Evolutionary conservation across 2,797 vertebrate species (phyloP).

Genomic region (Champsocephalus gunnari): DNA sequence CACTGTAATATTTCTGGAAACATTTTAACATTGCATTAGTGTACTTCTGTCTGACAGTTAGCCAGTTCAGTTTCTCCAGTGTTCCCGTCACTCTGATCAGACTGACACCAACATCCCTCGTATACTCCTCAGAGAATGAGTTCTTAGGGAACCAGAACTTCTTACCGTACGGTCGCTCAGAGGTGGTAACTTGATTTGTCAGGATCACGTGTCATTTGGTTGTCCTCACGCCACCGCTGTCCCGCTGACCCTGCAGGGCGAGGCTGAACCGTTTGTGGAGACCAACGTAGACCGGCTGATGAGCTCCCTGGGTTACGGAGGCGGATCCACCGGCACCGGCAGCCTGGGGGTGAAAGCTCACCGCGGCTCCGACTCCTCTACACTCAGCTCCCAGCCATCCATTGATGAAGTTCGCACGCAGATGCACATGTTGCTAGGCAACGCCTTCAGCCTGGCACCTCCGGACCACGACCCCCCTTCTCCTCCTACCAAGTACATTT

Average conservation of each 20-base stretch:
- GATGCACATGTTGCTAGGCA: conserved; percentile 98
- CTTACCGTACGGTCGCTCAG: neutral
- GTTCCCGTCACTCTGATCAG: neutral
- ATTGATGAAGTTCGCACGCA: conserved; percentile 97
- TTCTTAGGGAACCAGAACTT: neutral
- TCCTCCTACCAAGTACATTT: conserved; percentile 80
- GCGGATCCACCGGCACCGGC: conserved; percentile 77
- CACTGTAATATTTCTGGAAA: too few relatives aligned
- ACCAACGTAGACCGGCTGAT: conserved; percentile 93
- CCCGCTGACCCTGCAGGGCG: conserved; percentile 84
- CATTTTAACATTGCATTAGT: too few relatives aligned
- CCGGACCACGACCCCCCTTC: conserved; percentile 87
- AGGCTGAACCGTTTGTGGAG: conserved; percentile 95
- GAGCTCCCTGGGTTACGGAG: conserved; percentile 87
- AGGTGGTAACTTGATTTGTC: neutral
- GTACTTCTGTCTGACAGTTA: too few relatives aligned
- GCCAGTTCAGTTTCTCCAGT: too few relatives aligned
- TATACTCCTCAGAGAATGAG: neutral
- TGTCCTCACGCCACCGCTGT: neutral
- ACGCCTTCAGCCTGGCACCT: conserved; percentile 94
- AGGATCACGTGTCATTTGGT: neutral
- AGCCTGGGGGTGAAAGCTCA: conserved; percentile 92
- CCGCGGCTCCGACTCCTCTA: conserved; percentile 93
- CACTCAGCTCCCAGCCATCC: conserved; percentile 97
- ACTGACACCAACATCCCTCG: neutral